Evolutionary conservation across 2,113 vertebrate genomes (phyloP).

Genomic region (Aegotheles bennettii): DNA sequence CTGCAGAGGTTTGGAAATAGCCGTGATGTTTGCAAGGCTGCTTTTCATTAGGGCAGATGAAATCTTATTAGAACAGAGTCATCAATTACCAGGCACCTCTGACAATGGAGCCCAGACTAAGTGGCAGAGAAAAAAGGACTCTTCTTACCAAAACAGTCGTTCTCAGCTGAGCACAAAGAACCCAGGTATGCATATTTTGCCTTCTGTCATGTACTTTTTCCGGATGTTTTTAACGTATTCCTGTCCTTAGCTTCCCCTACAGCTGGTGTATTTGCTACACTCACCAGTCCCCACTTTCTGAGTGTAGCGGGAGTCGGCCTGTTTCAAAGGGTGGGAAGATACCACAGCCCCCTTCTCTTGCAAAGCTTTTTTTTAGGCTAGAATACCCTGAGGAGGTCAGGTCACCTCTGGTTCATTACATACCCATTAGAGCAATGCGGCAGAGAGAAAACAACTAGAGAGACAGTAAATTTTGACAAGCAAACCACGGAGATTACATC

Average conservation of each 20-base stretch:
- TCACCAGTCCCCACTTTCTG: background rate
- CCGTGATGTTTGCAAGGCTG: background rate
- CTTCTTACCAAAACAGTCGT: background rate
- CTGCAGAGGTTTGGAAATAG: background rate
- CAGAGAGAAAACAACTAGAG: background rate
- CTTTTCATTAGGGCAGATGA: background rate
- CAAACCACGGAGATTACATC: background rate
- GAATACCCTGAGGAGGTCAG: accelerated
- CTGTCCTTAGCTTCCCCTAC: background rate
- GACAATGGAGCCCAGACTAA: background rate
- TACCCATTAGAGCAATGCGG: accelerated
- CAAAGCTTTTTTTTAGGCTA: background rate
- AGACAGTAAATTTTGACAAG: background rate
- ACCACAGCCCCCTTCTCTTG: background rate
- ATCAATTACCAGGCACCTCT: background rate
- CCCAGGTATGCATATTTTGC: background rate
- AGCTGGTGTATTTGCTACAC: background rate
- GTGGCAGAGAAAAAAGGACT: background rate
- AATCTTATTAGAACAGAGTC: background rate
- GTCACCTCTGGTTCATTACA: background rate
- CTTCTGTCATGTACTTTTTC: background rate
- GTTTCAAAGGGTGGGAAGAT: background rate
- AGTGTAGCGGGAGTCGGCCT: background rate
- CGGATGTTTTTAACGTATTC: background rate
- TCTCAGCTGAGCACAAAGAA: background rate